Base-by-base conservation (phyloP, 2,113 vertebrate genomes). In the Procavia capensis region DNA sequence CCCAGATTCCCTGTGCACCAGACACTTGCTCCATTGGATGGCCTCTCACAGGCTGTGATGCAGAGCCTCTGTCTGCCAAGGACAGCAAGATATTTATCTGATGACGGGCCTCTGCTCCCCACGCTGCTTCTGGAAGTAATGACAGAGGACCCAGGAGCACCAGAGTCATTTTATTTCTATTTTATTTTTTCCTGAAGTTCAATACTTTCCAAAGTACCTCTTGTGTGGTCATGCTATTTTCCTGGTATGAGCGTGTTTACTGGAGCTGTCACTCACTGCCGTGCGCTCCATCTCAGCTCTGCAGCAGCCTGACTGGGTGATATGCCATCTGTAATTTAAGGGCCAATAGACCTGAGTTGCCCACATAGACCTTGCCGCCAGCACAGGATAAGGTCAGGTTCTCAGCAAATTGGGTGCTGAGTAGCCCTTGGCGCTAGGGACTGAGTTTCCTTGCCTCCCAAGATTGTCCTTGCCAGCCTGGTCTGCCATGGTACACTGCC, bases 161-260 rank as follows among this genome's bases (percentile, higher is more conserved):
- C 64, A 63, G 95, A 68, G 94, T 79, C 85, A 59, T 93, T 98
- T 97, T 88, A 88, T 76, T 97, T 96, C 95, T 94, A 97, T 97
- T 96, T 97, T 92, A 96, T 96, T 97, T 93, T 94, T 95, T 98
- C 93, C 96, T 10, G 92, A 93, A 93, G 97, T 93, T 80, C 97
- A 96, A 72, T 90, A 85, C 85, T 85, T 90, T 85, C 70, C 57
- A 22, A 75, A 95, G 91, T 82, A 88, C 85, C 87, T 93, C 88
- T 86, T 1, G 20, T 17, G 27, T 78, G 90, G 95, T 66, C 76
- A 89, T 92, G 93, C 97, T 90, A 80, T 97, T 96, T 96, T 94
- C 95, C 92, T 88, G 96, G 97, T 91, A 90, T 93, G 96, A 94
- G 85, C 16, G 93, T 78, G 9, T 85, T 97, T 94, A 96, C 76